Percentiles rank a stretch among this genome's conserved stretches.
Evolutionary conservation across 2,888 invertebrate species (phyloP).

Genomic region (Itoplectis maculator): DNA sequence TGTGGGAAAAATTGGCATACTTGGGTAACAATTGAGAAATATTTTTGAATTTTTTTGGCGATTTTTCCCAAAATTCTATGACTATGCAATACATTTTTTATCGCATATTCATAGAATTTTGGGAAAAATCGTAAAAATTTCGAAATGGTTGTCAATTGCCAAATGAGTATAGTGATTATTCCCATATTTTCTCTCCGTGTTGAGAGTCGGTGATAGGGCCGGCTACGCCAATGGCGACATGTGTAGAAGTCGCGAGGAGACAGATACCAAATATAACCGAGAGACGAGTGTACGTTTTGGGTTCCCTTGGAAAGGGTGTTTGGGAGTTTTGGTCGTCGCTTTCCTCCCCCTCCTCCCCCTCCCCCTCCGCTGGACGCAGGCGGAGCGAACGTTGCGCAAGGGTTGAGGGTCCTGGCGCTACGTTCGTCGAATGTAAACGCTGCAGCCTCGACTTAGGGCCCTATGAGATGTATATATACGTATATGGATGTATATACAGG

Average conservation of each 20-base stretch:
- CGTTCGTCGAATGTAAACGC: slow-evolving; percentile 30
- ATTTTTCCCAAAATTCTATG: no score
- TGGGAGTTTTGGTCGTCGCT: slow-evolving; percentile 77
- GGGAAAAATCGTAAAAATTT: no score
- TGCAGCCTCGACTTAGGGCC: no score
- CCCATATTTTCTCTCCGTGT: not conserved
- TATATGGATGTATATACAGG: not conserved
- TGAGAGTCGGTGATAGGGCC: not conserved
- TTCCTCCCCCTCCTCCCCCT: slow-evolving; percentile 47
- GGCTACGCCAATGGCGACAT: slow-evolving; percentile 80
- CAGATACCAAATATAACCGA: slow-evolving; percentile 83
- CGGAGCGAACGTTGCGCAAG: slow-evolving; percentile 67
- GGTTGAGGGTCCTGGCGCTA: slow-evolving; percentile 72
- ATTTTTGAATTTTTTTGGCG: no score
- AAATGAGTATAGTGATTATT: no score
- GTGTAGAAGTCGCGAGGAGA: slow-evolving; percentile 76
- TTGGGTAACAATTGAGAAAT: no score
- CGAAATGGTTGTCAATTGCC: no score
- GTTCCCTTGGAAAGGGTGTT: slow-evolving; percentile 84
- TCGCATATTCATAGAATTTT: no score
- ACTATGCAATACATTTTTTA: no score
- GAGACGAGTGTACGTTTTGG: no score
- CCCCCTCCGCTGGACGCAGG: slow-evolving; percentile 11
- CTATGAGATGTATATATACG: not conserved
- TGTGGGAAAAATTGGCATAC: no score